Conservation (phyloP, 2,888 invertebrate genomes). For the Oligia fasciuncula region DNA sequence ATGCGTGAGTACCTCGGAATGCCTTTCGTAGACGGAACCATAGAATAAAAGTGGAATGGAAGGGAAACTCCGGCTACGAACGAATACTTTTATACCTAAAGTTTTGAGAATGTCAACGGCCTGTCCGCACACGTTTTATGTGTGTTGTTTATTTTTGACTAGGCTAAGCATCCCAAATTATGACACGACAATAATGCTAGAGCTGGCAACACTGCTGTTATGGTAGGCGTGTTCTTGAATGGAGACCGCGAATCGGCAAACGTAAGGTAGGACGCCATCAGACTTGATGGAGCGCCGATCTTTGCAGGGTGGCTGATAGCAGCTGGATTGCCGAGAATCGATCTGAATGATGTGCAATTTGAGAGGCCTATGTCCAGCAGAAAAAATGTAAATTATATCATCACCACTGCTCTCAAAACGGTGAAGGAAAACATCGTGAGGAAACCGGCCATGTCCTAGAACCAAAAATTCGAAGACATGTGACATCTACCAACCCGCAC, state of each 20-base stretch:
- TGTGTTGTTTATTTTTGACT: background rate
- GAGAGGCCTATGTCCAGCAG: background rate
- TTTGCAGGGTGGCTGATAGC: background rate
- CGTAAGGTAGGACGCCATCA: background rate
- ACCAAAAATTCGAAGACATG: too few species aligned
- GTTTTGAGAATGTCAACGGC: background rate
- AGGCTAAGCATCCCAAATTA: background rate
- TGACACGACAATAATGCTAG: background rate
- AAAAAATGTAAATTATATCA: too few species aligned
- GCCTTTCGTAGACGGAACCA: conserved; percentile 46
- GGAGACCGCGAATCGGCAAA: background rate
- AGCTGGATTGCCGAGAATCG: background rate
- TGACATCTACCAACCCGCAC: too few species aligned
- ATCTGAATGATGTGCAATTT: background rate
- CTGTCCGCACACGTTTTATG: background rate
- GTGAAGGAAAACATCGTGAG: too few species aligned
- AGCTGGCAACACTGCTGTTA: background rate
- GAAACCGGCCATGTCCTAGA: too few species aligned
- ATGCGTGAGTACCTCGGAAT: conserved; percentile 62
- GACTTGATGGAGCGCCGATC: background rate
- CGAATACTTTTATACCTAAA: background rate
- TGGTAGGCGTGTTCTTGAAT: background rate
- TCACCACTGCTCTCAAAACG: too few species aligned
- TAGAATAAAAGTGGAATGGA: conserved; percentile 2
- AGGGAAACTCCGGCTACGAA: background rate